These are phyloP conservation scores for Ips typographus DNA, from an alignment of 1,140 invertebrate species.

Conservation along the genomic window DNA sequence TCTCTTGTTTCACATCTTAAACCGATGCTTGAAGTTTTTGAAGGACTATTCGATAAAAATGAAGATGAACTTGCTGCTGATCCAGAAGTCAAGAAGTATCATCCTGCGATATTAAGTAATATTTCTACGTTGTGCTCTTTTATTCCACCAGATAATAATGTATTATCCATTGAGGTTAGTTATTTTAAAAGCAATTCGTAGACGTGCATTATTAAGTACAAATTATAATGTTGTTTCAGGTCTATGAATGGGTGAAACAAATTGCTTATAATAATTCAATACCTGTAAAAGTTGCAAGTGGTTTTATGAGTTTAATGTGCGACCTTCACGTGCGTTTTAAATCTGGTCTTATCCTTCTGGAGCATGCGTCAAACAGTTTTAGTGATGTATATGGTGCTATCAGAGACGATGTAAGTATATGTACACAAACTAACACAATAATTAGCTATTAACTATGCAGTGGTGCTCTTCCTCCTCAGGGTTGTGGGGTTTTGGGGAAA, in stretches of 20 bases:
- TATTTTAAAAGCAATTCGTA: no score
- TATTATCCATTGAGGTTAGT: conserved; percentile 39
- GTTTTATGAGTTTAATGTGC: conserved; percentile 43
- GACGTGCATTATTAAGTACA: no score
- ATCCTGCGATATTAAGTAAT: conserved; percentile 51
- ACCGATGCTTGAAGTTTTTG: conserved; percentile 42
- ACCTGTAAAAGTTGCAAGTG: conserved; percentile 32
- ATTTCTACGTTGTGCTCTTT: conserved; percentile 50
- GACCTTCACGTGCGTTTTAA: conserved; percentile 42
- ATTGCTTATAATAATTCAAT: conserved; percentile 47
- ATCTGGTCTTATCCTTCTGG: conserved; percentile 46
- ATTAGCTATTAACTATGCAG: no score
- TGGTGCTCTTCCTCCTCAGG: no score
- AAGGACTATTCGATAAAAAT: conserved; percentile 47
- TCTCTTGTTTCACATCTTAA: conserved; percentile 34
- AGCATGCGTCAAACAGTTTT: conserved; percentile 51
- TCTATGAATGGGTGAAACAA: conserved; percentile 52
- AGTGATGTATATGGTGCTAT: conserved; percentile 50
- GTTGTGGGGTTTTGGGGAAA: no score
- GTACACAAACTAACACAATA: no score
- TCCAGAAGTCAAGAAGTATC: conserved; percentile 50
- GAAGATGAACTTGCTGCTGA: conserved; percentile 45
- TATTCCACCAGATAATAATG: conserved; percentile 48
- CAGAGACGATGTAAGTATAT: conserved; percentile 33
- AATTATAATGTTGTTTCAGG: conserved; percentile 39